A percentile compares a stretch with the other conserved stretches of the same genome.
These are phyloP conservation scores for Camponotus floridanus DNA, from an alignment of 1,140 invertebrate genomes.

Conservation along the genomic window DNA sequence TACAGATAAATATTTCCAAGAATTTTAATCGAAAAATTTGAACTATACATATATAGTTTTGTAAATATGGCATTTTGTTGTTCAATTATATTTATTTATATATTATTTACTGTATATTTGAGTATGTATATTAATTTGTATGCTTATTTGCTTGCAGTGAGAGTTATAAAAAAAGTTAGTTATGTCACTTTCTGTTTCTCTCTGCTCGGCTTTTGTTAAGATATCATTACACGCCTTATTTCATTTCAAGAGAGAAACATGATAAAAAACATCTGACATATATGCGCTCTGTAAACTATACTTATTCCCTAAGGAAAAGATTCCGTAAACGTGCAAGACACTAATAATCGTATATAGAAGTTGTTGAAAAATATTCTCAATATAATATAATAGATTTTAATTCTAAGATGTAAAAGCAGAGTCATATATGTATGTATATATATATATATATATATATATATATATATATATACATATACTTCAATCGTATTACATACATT, in stretches of 20 bases:
- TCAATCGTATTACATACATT: constrained; percentile 63
- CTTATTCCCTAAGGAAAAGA: constrained; percentile 16
- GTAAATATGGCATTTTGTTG: background rate
- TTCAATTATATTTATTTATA: background rate
- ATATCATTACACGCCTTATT: background rate
- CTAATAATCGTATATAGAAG: constrained; percentile 57
- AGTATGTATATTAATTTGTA: too few species aligned
- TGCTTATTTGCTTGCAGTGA: background rate
- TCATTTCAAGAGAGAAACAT: constrained; percentile 3
- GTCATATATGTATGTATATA: constrained; percentile 14
- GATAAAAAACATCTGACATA: background rate
- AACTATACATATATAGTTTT: background rate
- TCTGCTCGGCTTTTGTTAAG: background rate
- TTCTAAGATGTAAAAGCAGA: constrained; percentile 61
- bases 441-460: too few species aligned
- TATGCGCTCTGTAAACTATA: constrained; percentile 36
- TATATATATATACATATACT: constrained; percentile 18
- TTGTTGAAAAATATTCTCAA: constrained; percentile 60
- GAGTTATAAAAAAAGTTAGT: background rate
- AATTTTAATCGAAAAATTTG: background rate
- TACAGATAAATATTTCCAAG: background rate
- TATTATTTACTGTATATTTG: background rate
- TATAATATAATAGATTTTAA: constrained; percentile 65
- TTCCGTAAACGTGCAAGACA: constrained; percentile 21
- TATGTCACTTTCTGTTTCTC: too few species aligned